Percentiles rank a stretch among this genome's conserved stretches.
Conservation (phyloP, 2,797 vertebrate species). For the Girardinus metallicus region DNA sequence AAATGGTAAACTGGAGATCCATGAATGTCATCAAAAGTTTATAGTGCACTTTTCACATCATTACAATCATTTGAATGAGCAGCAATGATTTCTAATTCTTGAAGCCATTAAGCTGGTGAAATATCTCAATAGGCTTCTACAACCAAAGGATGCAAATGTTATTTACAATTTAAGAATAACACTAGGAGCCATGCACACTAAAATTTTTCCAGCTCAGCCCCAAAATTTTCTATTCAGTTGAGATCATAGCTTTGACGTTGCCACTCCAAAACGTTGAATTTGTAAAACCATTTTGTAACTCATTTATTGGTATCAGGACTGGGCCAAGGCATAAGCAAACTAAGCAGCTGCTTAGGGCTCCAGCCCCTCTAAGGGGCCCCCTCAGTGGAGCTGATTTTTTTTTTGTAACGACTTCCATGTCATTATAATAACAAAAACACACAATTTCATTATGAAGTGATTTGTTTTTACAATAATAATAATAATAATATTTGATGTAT, state of each 20-base stretch:
- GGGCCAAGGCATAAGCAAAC: too few relatives aligned
- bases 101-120: background rate
- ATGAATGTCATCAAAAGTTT: conserved; percentile 7
- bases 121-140: background rate
- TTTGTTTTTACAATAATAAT: too few relatives aligned
- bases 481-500: too few relatives aligned
- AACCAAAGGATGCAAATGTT: background rate
- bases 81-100: background rate
- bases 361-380: too few relatives aligned
- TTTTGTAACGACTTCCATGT: too few relatives aligned
- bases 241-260: background rate
- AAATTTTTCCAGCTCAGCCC: background rate
- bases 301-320: background rate
- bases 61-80: background rate
- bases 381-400: too few relatives aligned
- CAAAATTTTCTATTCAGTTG: background rate
- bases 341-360: too few relatives aligned
- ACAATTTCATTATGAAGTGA: too few relatives aligned
- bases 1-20: conserved; percentile 4
- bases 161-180: background rate
- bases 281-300: background rate
- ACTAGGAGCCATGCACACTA: background rate
- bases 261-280: background rate
- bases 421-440: too few relatives aligned
- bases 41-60: background rate